Conservation (phyloP, 2,888 invertebrate species). For the Tanypteryx hageni region DNA sequence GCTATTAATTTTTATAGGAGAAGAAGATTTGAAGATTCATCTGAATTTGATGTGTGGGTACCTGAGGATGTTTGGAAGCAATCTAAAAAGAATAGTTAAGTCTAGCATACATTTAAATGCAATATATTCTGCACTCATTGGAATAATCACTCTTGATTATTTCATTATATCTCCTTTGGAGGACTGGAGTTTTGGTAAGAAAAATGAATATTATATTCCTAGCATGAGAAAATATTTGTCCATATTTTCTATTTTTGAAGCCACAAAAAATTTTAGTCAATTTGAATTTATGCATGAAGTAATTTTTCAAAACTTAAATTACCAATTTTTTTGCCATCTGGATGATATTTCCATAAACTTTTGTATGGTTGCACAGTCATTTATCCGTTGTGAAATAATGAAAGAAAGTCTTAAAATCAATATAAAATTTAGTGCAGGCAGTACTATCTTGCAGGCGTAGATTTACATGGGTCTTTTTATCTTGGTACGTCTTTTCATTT, state of each 20-base stretch:
- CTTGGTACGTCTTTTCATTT: too few relatives aligned
- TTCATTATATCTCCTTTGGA: slow-evolving; percentile 34
- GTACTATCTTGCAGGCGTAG: too few relatives aligned
- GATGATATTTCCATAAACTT: too few relatives aligned
- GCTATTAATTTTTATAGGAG: neutral
- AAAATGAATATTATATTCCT: neutral
- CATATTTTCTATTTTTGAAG: neutral
- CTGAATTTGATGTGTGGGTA: slow-evolving; percentile 41
- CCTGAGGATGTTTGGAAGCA: slow-evolving; percentile 42
- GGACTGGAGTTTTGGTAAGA: slow-evolving; percentile 50
- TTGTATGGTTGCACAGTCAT: too few relatives aligned
- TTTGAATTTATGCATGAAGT: neutral
- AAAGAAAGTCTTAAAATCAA: too few relatives aligned
- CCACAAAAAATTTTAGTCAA: neutral
- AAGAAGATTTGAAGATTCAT: neutral
- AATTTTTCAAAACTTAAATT: neutral
- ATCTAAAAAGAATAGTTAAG: neutral
- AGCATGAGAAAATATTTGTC: too few relatives aligned
- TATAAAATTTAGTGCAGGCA: too few relatives aligned
- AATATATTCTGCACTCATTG: neutral
- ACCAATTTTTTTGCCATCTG: too few relatives aligned
- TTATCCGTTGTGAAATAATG: too few relatives aligned
- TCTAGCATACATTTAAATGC: slow-evolving; percentile 20
- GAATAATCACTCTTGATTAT: slow-evolving; percentile 27
- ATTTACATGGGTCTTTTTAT: too few relatives aligned